These are phyloP conservation scores for Telmatochromis brachygnathus DNA, from an alignment of 2,113 vertebrate genomes.

Conservation along the genomic window DNA sequence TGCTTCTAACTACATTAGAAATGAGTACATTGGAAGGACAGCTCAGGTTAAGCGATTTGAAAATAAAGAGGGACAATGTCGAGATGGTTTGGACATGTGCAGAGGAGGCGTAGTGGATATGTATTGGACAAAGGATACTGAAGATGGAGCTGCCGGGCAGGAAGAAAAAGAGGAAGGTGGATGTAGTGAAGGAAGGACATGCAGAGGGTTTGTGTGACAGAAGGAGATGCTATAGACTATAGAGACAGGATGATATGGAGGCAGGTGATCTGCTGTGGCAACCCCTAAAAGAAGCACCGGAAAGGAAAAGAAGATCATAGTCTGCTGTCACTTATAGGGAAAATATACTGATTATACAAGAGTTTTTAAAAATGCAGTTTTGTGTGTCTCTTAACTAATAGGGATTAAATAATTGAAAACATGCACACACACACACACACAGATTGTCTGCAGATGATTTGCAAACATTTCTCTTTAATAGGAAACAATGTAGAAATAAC, in stretches of 20 bases:
- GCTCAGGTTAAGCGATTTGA: neutral
- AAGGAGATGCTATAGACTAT: neutral
- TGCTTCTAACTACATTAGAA: neutral
- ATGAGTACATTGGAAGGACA: neutral
- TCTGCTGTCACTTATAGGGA: fast-evolving
- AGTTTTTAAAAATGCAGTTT: neutral
- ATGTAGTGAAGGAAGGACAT: neutral
- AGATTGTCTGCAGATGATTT: neutral
- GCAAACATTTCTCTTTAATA: neutral
- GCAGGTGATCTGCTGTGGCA: neutral
- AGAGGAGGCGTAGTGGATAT: neutral
- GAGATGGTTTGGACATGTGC: neutral
- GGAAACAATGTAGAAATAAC: neutral
- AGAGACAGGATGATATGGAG: neutral
- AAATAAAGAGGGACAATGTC: neutral
- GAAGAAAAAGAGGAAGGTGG: neutral
- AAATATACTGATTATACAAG: neutral
- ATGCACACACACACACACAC: neutral
- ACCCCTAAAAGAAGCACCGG: neutral
- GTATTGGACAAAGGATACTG: neutral
- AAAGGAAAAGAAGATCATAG: neutral
- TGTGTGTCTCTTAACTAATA: neutral
- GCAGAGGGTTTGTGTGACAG: neutral
- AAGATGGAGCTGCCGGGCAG: neutral
- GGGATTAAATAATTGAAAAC: neutral